A percentile compares a stretch with the other conserved stretches of the same genome.
These are phyloP conservation scores for Heliocidaris erythrogramma DNA, from an alignment of 35 echinoderm and acorn worm genomes.

Conservation along the genomic window DNA sequence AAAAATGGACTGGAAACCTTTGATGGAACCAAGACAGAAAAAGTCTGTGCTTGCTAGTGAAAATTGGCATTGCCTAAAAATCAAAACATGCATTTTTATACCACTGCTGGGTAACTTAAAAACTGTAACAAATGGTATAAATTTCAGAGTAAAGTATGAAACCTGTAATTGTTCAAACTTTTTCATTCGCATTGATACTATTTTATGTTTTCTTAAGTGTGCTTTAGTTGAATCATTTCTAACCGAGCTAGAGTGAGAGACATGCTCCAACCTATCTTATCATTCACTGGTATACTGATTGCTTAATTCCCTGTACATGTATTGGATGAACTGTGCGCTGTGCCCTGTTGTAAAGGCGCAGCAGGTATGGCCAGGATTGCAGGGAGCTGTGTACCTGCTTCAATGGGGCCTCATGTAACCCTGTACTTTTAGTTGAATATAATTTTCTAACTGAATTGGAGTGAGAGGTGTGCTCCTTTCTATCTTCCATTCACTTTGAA, in stretches of 20 bases:
- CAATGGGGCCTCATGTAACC: conserved; percentile 73
- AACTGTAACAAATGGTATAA: not conserved
- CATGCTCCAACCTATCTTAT: too few species aligned
- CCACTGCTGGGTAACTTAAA: not conserved
- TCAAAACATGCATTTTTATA: not conserved
- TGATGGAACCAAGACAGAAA: not conserved
- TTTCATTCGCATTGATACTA: not conserved
- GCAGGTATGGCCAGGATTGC: conserved; percentile 72
- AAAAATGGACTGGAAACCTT: not conserved
- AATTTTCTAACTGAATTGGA: too few species aligned
- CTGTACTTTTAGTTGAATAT: too few species aligned
- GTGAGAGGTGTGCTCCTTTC: too few species aligned
- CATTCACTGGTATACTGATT: too few species aligned
- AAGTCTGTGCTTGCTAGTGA: not conserved
- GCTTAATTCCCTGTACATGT: not conserved
- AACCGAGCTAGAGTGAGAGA: not conserved
- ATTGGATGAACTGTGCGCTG: conserved; percentile 77
- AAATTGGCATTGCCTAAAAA: not conserved
- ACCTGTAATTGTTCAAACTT: not conserved
- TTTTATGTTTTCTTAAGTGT: not conserved
- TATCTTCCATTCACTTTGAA: too few species aligned
- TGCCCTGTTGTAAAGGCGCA: conserved; percentile 53
- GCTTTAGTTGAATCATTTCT: not conserved
- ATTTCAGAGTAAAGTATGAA: too few species aligned
- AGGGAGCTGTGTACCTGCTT: conserved; percentile 63